Evolutionary conservation across 2,797 vertebrate genomes (phyloP).

Genomic region (Phaenicophaeus curvirostris): DNA sequence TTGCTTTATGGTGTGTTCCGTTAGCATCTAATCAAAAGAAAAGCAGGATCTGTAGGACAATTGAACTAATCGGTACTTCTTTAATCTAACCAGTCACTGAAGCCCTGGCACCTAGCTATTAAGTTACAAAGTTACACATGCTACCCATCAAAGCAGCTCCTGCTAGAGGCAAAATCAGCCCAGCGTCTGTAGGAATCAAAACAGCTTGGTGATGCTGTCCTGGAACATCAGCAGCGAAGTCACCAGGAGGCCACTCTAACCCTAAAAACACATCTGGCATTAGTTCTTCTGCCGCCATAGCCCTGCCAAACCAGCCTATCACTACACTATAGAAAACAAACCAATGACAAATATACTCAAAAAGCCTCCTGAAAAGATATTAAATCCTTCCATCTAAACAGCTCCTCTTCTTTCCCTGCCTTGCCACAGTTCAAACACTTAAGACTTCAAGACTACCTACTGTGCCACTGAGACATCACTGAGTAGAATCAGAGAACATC

Average conservation of each 20-base stretch:
- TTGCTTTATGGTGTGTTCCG: not conserved
- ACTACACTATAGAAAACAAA: not conserved
- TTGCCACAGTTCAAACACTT: not conserved
- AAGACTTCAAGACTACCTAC: not conserved
- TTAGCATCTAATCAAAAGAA: not conserved
- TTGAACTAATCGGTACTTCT: not conserved
- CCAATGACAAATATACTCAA: not conserved
- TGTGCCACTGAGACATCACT: not conserved
- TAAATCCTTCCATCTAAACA: not conserved
- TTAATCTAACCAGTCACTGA: not conserved
- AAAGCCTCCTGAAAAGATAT: not conserved
- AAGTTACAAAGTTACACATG: not conserved
- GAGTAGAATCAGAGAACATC: not conserved
- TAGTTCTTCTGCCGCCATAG: not conserved
- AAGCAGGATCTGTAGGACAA: not conserved
- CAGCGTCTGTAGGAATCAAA: not conserved
- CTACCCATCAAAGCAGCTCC: not conserved
- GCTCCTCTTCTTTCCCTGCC: not conserved
- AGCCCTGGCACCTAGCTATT: not conserved
- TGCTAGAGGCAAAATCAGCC: not conserved
- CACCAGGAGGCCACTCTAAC: not conserved
- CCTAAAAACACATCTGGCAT: rapidly evolving
- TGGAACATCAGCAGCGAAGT: not conserved
- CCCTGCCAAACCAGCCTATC: not conserved
- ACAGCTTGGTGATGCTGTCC: not conserved